These are phyloP conservation scores for Tachyglossus aculeatus DNA, from an alignment of 2,797 vertebrate genomes.

Conservation along the genomic window DNA sequence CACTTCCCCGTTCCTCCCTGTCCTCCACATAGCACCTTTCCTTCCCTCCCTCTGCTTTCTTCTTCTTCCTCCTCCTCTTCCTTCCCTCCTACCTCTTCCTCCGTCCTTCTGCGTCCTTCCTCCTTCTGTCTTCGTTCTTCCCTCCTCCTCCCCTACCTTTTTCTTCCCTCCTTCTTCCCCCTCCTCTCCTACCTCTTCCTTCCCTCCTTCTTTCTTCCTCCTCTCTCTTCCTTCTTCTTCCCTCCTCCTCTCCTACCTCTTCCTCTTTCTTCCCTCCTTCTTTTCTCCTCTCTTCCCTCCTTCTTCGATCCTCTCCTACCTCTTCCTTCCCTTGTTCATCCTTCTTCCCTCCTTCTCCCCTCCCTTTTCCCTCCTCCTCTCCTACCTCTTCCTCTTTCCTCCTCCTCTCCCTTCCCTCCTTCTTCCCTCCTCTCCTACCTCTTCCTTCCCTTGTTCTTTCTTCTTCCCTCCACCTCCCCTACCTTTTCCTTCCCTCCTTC, in stretches of 20 bases:
- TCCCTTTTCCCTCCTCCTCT: neutral
- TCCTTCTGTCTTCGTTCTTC: neutral
- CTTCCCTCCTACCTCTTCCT: too few relatives aligned
- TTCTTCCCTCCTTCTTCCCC: neutral
- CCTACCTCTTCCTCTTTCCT: neutral
- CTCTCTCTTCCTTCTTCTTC: neutral
- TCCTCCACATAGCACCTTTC: neutral
- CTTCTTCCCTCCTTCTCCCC: neutral
- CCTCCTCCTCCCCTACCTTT: neutral
- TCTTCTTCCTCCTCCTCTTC: neutral
- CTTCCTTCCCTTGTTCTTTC: too few relatives aligned
- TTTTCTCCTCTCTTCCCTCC: neutral
- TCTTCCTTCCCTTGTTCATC: neutral
- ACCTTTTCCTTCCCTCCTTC: neutral
- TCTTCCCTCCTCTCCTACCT: neutral
- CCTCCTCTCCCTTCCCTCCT: neutral
- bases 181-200: constrained; percentile 17
- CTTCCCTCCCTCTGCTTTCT: constrained; percentile 8
- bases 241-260: neutral
- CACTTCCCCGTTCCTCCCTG: neutral
- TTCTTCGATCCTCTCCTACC: neutral
- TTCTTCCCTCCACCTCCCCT: neutral
- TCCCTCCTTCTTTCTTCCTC: neutral
- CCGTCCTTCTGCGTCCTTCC: too few relatives aligned
- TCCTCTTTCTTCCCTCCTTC: neutral